Evolutionary conservation across 2,797 vertebrate species (phyloP).

Genomic region (Huso huso): DNA sequence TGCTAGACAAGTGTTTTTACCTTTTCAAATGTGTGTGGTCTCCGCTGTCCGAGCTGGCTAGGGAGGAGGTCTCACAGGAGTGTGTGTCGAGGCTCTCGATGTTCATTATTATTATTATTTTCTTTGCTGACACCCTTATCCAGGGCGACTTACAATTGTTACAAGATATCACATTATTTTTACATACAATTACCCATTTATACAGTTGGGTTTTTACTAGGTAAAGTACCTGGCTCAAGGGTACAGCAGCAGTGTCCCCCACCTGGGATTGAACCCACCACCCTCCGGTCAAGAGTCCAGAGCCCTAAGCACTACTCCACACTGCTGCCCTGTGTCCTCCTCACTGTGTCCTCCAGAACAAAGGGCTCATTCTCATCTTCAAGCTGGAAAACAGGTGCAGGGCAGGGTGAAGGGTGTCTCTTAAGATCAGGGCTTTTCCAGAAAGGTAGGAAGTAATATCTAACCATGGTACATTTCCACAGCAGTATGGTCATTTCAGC

Average conservation of each 20-base stretch:
- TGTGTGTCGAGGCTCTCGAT: constrained; percentile 82
- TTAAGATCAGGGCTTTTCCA: not conserved
- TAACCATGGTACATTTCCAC: not conserved
- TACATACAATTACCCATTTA: too few species aligned
- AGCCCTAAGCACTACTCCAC: too few species aligned
- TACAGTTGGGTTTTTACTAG: too few species aligned
- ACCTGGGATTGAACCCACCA: too few species aligned
- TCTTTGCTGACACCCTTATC: too few species aligned
- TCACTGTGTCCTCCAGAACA: constrained; percentile 75
- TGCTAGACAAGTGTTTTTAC: constrained; percentile 35
- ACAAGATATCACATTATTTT: too few species aligned
- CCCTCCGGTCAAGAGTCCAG: too few species aligned
- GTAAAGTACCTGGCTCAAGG: constrained; percentile 26
- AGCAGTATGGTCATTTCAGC: not conserved
- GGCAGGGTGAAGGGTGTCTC: too few species aligned
- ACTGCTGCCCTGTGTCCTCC: too few species aligned
- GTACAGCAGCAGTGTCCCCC: constrained; percentile 28
- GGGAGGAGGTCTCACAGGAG: constrained; percentile 89
- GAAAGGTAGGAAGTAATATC: not conserved
- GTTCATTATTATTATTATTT: constrained; percentile 45
- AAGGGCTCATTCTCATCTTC: constrained; percentile 94
- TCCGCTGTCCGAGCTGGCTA: constrained; percentile 94
- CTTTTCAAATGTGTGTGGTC: constrained; percentile 83
- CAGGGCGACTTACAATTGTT: too few species aligned
- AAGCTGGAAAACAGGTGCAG: constrained; percentile 52